Evolutionary conservation across 2,888 invertebrate species (phyloP).

Genomic region (Harpalus rubripes): DNA sequence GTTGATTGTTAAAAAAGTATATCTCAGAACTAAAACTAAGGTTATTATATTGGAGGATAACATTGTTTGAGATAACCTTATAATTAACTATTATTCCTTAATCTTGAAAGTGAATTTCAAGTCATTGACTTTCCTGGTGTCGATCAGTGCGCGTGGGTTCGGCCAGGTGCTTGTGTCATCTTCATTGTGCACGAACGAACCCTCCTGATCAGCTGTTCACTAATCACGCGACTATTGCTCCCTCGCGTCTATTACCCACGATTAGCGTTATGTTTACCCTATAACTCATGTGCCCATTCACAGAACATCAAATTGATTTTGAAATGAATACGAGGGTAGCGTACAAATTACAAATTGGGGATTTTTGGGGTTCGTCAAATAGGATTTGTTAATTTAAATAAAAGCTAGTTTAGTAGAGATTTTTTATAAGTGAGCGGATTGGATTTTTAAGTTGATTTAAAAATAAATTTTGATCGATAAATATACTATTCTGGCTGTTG

Average conservation of each 20-base stretch:
- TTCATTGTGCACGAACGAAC: slow-evolving; percentile 47
- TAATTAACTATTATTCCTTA: neutral
- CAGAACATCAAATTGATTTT: slow-evolving; percentile 3
- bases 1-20: too few relatives aligned
- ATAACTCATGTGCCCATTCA: neutral
- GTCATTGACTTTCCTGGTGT: slow-evolving; percentile 11
- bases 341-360: neutral
- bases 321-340: neutral
- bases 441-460: too few relatives aligned
- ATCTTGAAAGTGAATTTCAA: neutral
- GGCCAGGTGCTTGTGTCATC: slow-evolving; percentile 56
- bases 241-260: slow-evolving; percentile 6
- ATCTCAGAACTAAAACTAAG: too few relatives aligned
- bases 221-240: slow-evolving; percentile 32
- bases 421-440: neutral
- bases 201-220: slow-evolving; percentile 58
- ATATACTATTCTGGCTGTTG: too few relatives aligned
- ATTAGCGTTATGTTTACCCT: slow-evolving; percentile 30
- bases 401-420: neutral
- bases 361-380: neutral
- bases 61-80: neutral
- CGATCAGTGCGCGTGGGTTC: slow-evolving; percentile 45
- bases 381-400: neutral
- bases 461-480: too few relatives aligned
- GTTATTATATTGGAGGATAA: neutral